Evolutionary conservation across 2,797 vertebrate species (phyloP), one percentile per base, ranked within the genome.

Genomic region (Cygnus olor): DNA sequence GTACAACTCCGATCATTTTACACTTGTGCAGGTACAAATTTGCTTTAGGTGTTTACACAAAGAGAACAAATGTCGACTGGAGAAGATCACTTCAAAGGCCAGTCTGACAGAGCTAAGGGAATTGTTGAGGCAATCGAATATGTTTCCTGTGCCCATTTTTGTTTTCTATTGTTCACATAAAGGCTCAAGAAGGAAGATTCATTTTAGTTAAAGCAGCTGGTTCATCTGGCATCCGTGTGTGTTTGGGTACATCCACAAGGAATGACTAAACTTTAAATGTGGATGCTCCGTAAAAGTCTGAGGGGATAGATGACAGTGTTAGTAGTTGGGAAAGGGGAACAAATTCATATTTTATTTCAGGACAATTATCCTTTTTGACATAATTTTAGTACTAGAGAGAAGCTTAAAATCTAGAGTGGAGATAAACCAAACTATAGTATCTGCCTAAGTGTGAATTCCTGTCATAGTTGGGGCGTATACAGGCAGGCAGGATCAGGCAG

Each of bases 181-280:
- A 85, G 51, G 8, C 66, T 83, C 38, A 64, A 47, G 68, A 61
- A n/a, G 71, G 69, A 88, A 85, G 51, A 49, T 34, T 36, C 19
- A 34, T 86, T 89, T 84, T 88, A 86, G 84, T 94, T 89, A 83
- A 85, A 93, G 36, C 21, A 30, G 19, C 3, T 25, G 6, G 58
- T 94, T 95, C 72, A 60, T 77, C 77, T 86, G 72, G 10, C 25
- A 5, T 19, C 21, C n/a, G 11, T 85, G 19, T 81, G n/a, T 91
- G 51, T 72, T 87, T 85, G 78, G 58, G 17, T 80, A 51, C 49
- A 25, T 83, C 63, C 72, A 47, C 36, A 70, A 77, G 30, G 69
- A 56, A 88, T 78, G 51, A 70, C 61, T 95, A 28, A 63, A 68
- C 19, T 70, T 91, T 88, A 88, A 53, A 83, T 93, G 51, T 27